Base-by-base conservation (phyloP, 2,113 vertebrate genomes). In the Porphyrio hochstetteri region DNA sequence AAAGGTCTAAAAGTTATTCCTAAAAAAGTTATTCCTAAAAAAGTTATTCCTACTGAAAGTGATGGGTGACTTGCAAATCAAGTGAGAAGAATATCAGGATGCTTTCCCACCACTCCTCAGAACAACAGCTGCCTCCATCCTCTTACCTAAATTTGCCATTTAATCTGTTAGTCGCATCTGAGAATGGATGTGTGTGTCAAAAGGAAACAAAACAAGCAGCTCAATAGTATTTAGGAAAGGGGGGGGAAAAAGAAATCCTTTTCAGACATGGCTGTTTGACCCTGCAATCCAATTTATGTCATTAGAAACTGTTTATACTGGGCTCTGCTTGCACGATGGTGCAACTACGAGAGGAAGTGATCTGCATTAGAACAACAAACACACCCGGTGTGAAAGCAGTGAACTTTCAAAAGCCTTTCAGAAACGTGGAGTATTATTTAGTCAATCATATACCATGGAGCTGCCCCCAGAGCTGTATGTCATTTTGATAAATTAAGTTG, bases 381-480 rank as follows among this genome's bases (percentile, higher is more conserved):
- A 75, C 20, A 94, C 82, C 90, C 94, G 87, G 76, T 96, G 95
- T 94, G 84, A 97, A 97, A 95, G 95, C 82, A 92, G 76, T 88
- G 93, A 97, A 96, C 76, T 96, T 93, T 85, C 80, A 76, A 46
- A 74, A 95, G 80, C 83, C 86, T 83, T 88, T 92, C 95, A 95
- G 68, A 96, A 97, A 95, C 74, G 42, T 84, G 77, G 56, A 94
- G 53, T 89, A 85, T 91, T 94, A 95, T 95, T 97, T 98, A 96
- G 98, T 98, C 95, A 98, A 98, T 98, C 96, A 98, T 98, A 98
- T 11, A 98, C 97, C 96, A 86, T 16, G 25, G 56, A 82, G 75
- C 74, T 96, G 87, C 96, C 96, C 93, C 91, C 83, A 85, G 83
- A 97, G 96, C 95, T 81, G 81, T 81, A 42, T 88, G 94, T 90